A percentile compares a stretch with the other conserved stretches of the same genome.
phyloP scores from a whole-genome alignment of 2,797 vertebrate genomes.

The Moxostoma hubbsi region DNA sequence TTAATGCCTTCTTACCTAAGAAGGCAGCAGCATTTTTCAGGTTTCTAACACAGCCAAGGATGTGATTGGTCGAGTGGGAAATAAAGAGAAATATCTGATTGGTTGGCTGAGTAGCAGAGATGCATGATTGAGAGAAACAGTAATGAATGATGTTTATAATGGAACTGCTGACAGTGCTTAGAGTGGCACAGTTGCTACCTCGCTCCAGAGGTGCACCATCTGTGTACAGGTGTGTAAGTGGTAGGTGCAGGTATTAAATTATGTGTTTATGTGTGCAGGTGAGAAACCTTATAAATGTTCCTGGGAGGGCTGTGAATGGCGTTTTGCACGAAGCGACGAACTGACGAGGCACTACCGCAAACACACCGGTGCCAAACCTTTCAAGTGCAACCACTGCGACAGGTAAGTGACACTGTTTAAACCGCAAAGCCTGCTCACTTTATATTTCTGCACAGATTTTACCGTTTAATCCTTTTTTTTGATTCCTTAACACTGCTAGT shows the following conservation, averaged over 20 bases:
- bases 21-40: neutral
- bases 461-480: neutral
- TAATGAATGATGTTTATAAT: conserved; percentile 40
- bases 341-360: conserved; percentile 99
- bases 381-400: conserved; percentile 99
- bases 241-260: conserved; percentile 31
- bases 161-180: conserved; percentile 27
- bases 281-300: conserved; percentile 99
- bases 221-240: conserved; percentile 29
- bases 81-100: conserved; percentile 24
- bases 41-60: conserved; percentile 2
- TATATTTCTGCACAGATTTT: conserved; percentile 4
- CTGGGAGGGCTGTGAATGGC: conserved; percentile 99
- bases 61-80: conserved; percentile 64
- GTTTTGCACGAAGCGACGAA: conserved; percentile 98
- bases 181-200: conserved; percentile 22
- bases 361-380: conserved; percentile 99
- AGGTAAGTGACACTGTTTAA: conserved; percentile 80
- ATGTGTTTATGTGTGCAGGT: conserved; percentile 80
- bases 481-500: conserved; percentile 1
- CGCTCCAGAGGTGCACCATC: conserved; percentile 42
- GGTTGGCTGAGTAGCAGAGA: conserved; percentile 45
- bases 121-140: conserved; percentile 50
- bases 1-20: neutral
- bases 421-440: neutral